Evolutionary conservation across 2,888 invertebrate genomes (phyloP), one percentile per base, ranked within the genome.

Genomic region (Mesochorus sp.): DNA sequence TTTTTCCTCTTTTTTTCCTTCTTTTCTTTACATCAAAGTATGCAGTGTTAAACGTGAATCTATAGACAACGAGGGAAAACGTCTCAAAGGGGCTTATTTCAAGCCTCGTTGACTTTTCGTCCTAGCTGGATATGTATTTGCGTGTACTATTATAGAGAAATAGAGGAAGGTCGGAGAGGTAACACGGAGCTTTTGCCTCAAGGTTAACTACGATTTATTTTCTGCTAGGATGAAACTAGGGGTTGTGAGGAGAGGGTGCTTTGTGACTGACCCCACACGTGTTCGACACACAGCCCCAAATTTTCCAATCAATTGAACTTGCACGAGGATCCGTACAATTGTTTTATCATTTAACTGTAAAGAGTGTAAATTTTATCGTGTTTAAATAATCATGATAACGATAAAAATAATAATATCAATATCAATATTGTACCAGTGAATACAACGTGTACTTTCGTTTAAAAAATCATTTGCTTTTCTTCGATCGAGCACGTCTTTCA

Each of bases 21-120:
- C 19, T 17, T 66, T 53, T 53, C 28, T 1, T 39, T n/a, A 17
- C 19, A 17, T 14, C 26, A 61, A 34, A 34, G 44, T 53, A 75
- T n/a, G 44, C 26, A 37, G 44, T 28, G 8, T 34, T 28, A 14
- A 31, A 64, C 17, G 12, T 2, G n/a, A 6, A 0, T 10, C 3
- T 47, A 21, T 47, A 19, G 28, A 17, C 31, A 24, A 12, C 4
- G 6, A 10, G 57, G 47, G 17, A 44, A 59, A 70, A 68, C 44
- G 53, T 66, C 44, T 62, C n/a, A 14, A 6, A 70, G 26, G 64
- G 57, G 44, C 68, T 73, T 73, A 64, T 75, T 70, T 78, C 49
- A 62, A 28, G 61, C 62, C 76, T 62, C 72, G 77, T 77, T 68
- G 77, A 77, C 31, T 77, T 62, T 61, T 49, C 44, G 62, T 31